Conservation (phyloP, 1,140 invertebrate genomes). For the Anoplophora glabripennis region DNA sequence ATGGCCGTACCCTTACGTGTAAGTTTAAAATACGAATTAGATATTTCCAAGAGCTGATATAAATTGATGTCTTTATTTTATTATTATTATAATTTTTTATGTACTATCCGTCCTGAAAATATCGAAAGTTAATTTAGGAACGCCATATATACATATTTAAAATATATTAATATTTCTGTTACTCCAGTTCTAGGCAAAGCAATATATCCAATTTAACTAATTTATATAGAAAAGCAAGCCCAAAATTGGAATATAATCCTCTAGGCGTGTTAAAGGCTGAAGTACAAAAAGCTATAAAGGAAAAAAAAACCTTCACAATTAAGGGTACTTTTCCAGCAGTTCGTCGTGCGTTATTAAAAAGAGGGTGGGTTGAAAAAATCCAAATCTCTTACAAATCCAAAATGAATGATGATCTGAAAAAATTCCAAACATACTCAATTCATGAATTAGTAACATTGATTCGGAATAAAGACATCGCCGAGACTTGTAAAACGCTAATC, state of each 20-base stretch:
- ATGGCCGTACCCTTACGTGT: no score
- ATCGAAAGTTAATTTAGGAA: neutral
- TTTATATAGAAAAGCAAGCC: neutral
- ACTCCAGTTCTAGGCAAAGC: neutral
- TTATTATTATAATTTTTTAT: no score
- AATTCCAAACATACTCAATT: constrained; percentile 19
- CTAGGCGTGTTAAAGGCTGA: constrained; percentile 32
- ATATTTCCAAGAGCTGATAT: no score
- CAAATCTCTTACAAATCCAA: constrained; percentile 20
- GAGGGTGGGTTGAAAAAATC: constrained; percentile 64
- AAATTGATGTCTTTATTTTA: no score
- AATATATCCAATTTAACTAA: no score
- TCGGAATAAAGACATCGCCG: constrained; percentile 32
- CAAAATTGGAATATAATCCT: constrained; percentile 21
- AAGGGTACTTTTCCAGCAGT: constrained; percentile 51
- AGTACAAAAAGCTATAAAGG: constrained; percentile 40
- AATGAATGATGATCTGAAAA: constrained; percentile 18
- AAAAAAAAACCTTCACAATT: constrained; percentile 45
- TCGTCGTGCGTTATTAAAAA: constrained; percentile 52
- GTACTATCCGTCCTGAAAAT: no score
- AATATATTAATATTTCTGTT: neutral
- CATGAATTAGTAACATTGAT: constrained; percentile 31
- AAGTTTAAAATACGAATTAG: no score
- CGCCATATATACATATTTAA: neutral
- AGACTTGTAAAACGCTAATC: constrained; percentile 39